Conservation (phyloP, 2,113 vertebrate species). For the Myodes glareolus region DNA sequence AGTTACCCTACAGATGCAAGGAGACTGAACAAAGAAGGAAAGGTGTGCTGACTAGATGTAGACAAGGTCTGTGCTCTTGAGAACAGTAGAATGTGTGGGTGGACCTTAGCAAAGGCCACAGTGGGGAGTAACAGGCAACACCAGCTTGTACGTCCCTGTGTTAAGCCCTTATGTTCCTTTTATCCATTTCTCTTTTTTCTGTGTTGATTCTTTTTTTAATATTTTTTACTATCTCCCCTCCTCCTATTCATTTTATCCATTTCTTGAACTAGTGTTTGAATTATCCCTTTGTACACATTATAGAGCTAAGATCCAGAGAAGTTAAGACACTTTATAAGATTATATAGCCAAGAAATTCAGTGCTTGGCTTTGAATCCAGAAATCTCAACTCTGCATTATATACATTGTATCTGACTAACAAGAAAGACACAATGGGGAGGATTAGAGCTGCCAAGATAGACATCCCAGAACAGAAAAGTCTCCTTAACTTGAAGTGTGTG, state of each 20-base stretch:
- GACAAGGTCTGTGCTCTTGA: neutral
- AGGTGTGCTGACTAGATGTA: neutral
- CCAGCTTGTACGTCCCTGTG: neutral
- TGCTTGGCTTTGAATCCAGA: neutral
- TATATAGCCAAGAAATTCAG: neutral
- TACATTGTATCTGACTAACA: neutral
- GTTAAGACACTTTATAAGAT: neutral
- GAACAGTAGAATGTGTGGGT: neutral
- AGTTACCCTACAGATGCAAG: neutral
- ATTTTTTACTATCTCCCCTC: neutral
- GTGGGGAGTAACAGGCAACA: neutral
- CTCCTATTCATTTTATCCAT: neutral
- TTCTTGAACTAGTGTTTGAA: neutral
- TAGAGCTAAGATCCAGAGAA: neutral
- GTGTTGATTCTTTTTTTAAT: too few relatives aligned
- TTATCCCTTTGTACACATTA: neutral
- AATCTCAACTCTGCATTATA: neutral
- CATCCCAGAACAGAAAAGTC: neutral
- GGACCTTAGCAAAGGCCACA: neutral
- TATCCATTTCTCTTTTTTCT: neutral
- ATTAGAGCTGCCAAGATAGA: neutral
- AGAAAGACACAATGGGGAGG: neutral
- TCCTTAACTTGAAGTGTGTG: neutral
- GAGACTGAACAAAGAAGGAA: neutral
- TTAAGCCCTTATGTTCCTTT: neutral